A percentile compares a stretch with the other conserved stretches of the same genome.
phyloP scores from a whole-genome alignment of 2,113 vertebrate genomes.

The Prionailurus viverrinus region DNA sequence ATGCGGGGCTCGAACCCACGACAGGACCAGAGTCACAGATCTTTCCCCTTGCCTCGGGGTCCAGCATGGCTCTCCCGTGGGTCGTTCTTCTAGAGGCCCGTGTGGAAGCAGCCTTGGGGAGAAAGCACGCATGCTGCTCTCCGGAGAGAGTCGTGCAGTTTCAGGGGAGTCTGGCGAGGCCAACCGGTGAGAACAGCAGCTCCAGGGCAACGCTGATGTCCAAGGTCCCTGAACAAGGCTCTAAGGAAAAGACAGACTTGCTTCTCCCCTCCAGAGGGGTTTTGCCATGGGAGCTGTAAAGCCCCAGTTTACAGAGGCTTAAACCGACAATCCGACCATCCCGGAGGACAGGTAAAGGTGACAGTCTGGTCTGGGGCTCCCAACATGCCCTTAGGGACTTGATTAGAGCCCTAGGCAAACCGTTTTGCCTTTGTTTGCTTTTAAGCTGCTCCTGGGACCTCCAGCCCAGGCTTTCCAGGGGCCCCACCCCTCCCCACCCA shows the following conservation, averaged over 20 bases:
- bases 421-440: not conserved
- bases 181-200: too few species aligned
- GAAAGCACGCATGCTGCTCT: too few species aligned
- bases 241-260: not conserved
- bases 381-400: not conserved
- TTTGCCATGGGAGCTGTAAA: rapidly evolving
- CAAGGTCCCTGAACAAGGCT: not conserved
- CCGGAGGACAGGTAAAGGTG: too few species aligned
- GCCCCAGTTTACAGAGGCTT: not conserved
- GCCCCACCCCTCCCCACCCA: not conserved
- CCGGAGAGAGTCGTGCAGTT: too few species aligned
- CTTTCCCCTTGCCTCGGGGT: not conserved
- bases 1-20: too few species aligned
- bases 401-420: not conserved
- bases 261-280: not conserved
- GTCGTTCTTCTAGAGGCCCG: not conserved
- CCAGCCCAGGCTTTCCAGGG: not conserved
- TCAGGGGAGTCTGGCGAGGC: not conserved
- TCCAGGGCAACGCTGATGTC: not conserved
- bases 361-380: too few species aligned
- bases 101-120: not conserved
- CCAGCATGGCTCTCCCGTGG: not conserved
- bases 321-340: not conserved
- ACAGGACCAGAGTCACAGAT: too few species aligned
- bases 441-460: not conserved